Evolutionary conservation across 2,888 invertebrate species (phyloP).

Genomic region (Marronus borbonicus): DNA sequence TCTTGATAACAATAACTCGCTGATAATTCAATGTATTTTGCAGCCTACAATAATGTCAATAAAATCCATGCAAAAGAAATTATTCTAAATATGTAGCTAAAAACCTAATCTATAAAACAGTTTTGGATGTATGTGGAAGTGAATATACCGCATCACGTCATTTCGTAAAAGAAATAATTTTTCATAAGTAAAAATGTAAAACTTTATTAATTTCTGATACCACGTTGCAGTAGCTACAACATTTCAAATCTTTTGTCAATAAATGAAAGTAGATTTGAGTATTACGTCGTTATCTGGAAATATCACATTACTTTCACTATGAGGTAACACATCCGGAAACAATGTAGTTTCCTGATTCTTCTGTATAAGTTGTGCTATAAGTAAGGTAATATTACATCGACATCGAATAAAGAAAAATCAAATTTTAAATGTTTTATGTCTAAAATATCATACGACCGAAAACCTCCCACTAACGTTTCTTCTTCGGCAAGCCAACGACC

Average conservation of each 20-base stretch:
- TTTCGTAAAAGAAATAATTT: too few species aligned
- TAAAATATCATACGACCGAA: background rate
- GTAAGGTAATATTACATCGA: background rate
- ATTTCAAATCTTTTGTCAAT: background rate
- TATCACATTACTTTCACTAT: conserved; percentile 40
- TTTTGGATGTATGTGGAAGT: too few species aligned
- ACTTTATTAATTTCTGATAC: too few species aligned
- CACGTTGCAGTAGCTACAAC: background rate
- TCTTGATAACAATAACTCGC: too few species aligned
- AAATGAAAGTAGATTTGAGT: conserved; percentile 2
- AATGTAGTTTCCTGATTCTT: conserved; percentile 30
- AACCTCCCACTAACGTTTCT: background rate
- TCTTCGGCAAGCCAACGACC: conserved; percentile 13
- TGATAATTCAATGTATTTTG: too few species aligned
- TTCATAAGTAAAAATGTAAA: too few species aligned
- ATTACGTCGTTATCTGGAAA: background rate
- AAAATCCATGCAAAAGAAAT: too few species aligned
- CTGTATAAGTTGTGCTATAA: background rate
- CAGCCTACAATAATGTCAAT: too few species aligned
- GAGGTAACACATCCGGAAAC: conserved; percentile 42
- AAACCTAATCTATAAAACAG: too few species aligned
- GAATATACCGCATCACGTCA: too few species aligned
- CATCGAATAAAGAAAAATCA: background rate
- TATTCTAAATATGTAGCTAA: too few species aligned
- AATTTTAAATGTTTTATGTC: background rate